Conservation (phyloP, 2,113 vertebrate genomes). For the Bostrychus sinensis region DNA sequence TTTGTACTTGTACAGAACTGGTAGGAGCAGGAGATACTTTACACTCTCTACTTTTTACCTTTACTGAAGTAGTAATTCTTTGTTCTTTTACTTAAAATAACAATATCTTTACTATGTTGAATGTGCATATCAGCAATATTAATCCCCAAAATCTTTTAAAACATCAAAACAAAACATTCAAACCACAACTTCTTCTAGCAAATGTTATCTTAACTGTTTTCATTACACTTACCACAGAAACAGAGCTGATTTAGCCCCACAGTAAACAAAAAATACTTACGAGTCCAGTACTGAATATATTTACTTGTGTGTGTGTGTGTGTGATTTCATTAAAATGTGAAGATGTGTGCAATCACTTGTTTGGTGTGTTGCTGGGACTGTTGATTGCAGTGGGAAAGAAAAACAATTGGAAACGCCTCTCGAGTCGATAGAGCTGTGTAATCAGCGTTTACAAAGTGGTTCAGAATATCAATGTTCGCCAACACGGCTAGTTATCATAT, state of each 20-base stretch:
- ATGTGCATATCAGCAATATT: too few species aligned
- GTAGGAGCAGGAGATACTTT: too few species aligned
- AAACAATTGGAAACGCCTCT: slow-evolving; percentile 65
- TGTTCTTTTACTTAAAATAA: too few species aligned
- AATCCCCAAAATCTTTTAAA: neutral
- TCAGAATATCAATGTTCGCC: slow-evolving; percentile 47
- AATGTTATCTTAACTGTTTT: neutral
- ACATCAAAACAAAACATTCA: neutral
- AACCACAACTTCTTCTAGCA: too few species aligned
- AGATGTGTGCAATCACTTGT: slow-evolving; percentile 6
- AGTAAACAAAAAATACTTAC: too few species aligned
- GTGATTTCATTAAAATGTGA: slow-evolving; percentile 7
- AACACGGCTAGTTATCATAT: slow-evolving; percentile 66
- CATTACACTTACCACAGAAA: neutral
- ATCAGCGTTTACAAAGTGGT: slow-evolving; percentile 42
- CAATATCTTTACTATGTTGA: too few species aligned
- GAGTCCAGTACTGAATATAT: neutral
- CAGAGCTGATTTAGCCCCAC: too few species aligned
- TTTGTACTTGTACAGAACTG: too few species aligned
- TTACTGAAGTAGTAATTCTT: too few species aligned
- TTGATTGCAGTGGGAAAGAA: slow-evolving; percentile 62
- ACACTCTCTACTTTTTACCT: too few species aligned
- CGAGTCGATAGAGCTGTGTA: slow-evolving; percentile 58
- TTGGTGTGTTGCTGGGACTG: slow-evolving; percentile 5
- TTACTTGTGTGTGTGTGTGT: neutral